phyloP scores from a whole-genome alignment of 2,888 invertebrate genomes.

The Merodon equestris region DNA sequence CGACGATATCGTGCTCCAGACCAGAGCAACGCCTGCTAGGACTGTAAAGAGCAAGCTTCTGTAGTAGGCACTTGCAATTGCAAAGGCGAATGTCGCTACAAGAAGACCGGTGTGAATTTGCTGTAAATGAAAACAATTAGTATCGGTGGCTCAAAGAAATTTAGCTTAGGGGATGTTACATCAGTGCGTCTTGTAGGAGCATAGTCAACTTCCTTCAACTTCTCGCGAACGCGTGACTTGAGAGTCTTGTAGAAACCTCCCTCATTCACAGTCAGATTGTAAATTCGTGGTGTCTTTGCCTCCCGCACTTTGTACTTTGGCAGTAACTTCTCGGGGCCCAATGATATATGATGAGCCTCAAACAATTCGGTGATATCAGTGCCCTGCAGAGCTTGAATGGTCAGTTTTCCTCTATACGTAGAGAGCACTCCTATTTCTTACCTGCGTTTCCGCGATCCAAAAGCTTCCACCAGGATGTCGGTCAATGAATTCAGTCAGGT shows the following conservation, averaged over 20 bases:
- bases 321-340: constrained; percentile 81
- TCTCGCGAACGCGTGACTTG: constrained; percentile 81
- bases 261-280: constrained; percentile 86
- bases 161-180: constrained; percentile 71
- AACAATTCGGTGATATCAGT: constrained; percentile 91
- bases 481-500: constrained; percentile 87
- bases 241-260: constrained; percentile 87
- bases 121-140: constrained; percentile 68
- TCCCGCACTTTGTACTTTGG: constrained; percentile 84
- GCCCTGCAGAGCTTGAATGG: constrained; percentile 79
- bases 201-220: constrained; percentile 81
- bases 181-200: constrained; percentile 74
- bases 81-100: constrained; percentile 75
- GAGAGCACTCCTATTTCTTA: constrained; percentile 73
- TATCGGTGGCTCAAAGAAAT: too few species aligned
- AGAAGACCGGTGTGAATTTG: constrained; percentile 78
- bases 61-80: constrained; percentile 76
- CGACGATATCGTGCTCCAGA: constrained; percentile 82
- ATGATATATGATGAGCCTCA: constrained; percentile 85
- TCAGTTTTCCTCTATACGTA: not conserved
- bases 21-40: constrained; percentile 81
- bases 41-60: constrained; percentile 73
- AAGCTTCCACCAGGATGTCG: constrained; percentile 92
- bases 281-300: constrained; percentile 83
- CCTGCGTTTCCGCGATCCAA: constrained; percentile 86